These are phyloP conservation scores for Ceratina calcarata DNA, from an alignment of 1,140 invertebrate species.

Conservation along the genomic window DNA sequence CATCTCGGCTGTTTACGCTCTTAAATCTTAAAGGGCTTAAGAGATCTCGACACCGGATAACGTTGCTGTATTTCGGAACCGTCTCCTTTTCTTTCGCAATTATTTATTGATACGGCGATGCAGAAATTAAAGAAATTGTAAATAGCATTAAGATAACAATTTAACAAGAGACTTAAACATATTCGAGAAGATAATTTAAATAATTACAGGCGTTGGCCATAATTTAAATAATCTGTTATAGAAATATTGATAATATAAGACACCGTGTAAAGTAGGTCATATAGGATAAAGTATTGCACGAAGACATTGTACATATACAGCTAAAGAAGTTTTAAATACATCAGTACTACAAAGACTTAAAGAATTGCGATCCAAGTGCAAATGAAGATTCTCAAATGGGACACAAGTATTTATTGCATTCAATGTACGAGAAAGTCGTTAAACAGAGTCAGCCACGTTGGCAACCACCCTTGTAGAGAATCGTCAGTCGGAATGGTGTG, in stretches of 20 bases:
- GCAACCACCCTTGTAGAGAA: conserved; percentile 64
- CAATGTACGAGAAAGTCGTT: conserved; percentile 66
- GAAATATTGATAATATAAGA: too few relatives aligned
- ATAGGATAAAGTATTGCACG: too few relatives aligned
- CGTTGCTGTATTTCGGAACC: conserved; percentile 11
- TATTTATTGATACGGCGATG: not conserved
- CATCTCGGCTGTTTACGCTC: conserved; percentile 54
- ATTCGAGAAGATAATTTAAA: too few relatives aligned
- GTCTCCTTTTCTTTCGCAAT: not conserved
- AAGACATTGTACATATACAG: not conserved
- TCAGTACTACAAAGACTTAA: not conserved
- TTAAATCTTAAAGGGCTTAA: conserved; percentile 71
- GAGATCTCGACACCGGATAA: conserved; percentile 22
- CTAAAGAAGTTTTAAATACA: not conserved
- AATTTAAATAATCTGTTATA: too few relatives aligned
- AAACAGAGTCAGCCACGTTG: conserved; percentile 64
- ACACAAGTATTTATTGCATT: conserved; percentile 66
- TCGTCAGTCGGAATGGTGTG: conserved; percentile 59
- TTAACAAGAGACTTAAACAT: too few relatives aligned
- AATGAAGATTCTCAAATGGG: conserved; percentile 63
- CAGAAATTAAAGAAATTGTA: not conserved
- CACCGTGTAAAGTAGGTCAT: too few relatives aligned
- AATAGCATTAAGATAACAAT: not conserved
- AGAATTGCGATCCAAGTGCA: conserved; percentile 37
- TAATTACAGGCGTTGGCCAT: too few relatives aligned